Percentiles rank a stretch among this genome's conserved stretches.
Conservation (phyloP, 2,113 vertebrate genomes). For the Rafetus swinhoei region DNA sequence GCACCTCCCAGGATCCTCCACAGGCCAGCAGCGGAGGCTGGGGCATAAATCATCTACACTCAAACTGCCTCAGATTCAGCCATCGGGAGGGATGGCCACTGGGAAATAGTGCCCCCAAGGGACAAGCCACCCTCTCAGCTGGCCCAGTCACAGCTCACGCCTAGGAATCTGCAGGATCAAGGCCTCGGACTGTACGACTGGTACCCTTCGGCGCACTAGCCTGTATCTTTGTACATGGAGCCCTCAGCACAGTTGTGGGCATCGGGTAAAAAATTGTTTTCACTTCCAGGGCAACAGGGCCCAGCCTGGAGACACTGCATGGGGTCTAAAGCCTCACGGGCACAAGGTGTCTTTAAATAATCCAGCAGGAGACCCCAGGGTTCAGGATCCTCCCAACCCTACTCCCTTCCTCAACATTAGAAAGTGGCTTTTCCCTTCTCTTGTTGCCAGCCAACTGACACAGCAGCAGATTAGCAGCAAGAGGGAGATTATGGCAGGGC, state of each 20-base stretch:
- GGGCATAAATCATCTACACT: background rate
- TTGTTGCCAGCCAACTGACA: background rate
- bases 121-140: background rate
- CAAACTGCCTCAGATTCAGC: background rate
- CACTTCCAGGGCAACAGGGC: background rate
- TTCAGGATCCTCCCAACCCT: accelerated
- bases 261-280: background rate
- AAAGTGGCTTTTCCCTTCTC: background rate
- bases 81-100: background rate
- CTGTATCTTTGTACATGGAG: background rate
- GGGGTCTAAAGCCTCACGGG: background rate
- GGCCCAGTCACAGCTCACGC: background rate
- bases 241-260: too few species aligned
- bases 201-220: background rate
- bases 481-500: accelerated
- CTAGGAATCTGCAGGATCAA: background rate
- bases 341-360: accelerated
- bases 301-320: background rate
- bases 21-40: too few species aligned
- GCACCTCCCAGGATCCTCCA: background rate
- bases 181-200: background rate
- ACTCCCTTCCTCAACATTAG: accelerated
- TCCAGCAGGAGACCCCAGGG: accelerated
- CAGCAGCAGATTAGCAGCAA: accelerated
- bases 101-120: background rate